These are phyloP conservation scores for Tenrec ecaudatus DNA, from an alignment of 2,113 vertebrate species.

Conservation along the genomic window DNA sequence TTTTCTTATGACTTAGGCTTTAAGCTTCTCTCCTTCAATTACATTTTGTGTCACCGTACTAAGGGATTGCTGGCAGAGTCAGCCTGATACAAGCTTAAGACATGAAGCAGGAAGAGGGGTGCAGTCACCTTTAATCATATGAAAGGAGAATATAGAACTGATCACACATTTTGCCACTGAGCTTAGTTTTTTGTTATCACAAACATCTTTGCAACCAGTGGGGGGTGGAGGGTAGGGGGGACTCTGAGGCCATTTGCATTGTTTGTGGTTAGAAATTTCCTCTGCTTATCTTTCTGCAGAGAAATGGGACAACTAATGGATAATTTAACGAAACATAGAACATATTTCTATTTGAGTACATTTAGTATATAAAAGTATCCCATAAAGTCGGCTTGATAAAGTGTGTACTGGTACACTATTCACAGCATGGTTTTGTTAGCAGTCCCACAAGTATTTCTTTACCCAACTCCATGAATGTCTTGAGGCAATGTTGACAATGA, in stretches of 20 bases:
- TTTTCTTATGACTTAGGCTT: background rate
- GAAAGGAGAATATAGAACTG: background rate
- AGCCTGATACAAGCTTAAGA: background rate
- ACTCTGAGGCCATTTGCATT: background rate
- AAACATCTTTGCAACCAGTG: background rate
- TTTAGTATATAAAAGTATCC: background rate
- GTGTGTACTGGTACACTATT: background rate
- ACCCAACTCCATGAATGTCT: background rate
- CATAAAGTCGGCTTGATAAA: background rate
- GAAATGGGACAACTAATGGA: background rate
- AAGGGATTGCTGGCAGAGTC: background rate
- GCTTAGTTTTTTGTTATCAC: background rate
- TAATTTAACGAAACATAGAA: background rate
- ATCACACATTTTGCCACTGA: slow-evolving; percentile 6
- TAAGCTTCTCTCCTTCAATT: background rate
- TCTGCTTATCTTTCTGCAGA: background rate
- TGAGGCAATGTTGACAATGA: background rate
- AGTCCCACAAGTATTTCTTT: background rate
- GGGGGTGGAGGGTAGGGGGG: background rate
- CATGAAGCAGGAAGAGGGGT: background rate
- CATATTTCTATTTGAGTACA: no score
- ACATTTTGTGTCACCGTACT: background rate
- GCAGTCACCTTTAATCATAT: background rate
- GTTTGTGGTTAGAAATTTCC: background rate
- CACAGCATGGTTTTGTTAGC: background rate